A percentile compares a stretch with the other conserved stretches of the same genome.
Evolutionary conservation across 2,888 invertebrate species (phyloP).

Genomic region (Drosophila tripunctata): DNA sequence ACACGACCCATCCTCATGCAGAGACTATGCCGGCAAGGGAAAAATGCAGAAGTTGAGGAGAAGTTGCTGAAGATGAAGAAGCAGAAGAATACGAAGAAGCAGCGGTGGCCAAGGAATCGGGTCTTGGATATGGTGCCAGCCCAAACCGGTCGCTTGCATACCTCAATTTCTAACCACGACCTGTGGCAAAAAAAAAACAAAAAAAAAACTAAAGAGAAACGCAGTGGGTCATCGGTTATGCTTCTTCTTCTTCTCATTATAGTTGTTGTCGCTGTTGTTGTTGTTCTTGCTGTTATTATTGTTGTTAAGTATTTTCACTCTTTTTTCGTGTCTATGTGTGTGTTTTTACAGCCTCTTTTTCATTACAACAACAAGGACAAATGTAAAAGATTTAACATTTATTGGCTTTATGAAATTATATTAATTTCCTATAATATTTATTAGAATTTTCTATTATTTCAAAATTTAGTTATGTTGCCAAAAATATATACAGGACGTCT

Average conservation of each 20-base stretch:
- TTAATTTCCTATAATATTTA: conserved; percentile 3
- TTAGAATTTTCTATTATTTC: neutral
- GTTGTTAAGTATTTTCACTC: conserved; percentile 41
- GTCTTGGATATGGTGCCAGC: conserved; percentile 63
- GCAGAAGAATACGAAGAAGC: conserved; percentile 14
- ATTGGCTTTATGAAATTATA: conserved; percentile 13
- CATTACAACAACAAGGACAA: conserved; percentile 53
- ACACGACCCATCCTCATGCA: conserved; percentile 55
- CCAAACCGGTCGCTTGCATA: conserved; percentile 77
- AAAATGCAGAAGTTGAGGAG: conserved; percentile 12
- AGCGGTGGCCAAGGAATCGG: conserved; percentile 53
- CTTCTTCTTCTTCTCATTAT: conserved; percentile 28
- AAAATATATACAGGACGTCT: too few relatives aligned
- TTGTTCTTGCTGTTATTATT: conserved; percentile 23
- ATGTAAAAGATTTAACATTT: conserved; percentile 31
- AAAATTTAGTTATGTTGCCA: neutral
- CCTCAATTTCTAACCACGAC: conserved; percentile 80
- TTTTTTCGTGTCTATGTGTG: conserved; percentile 13
- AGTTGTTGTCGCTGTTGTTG: conserved; percentile 9
- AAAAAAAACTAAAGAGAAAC: conserved; percentile 63
- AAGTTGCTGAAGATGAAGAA: conserved; percentile 4
- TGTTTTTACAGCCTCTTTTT: conserved; percentile 42
- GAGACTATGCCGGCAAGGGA: conserved; percentile 30
- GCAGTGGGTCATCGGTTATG: conserved; percentile 82
- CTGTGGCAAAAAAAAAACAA: conserved; percentile 62